Evolutionary conservation across 2,888 invertebrate genomes (phyloP), one percentile per base, ranked within the genome.

Genomic region (Ornithoptera priamus): DNA sequence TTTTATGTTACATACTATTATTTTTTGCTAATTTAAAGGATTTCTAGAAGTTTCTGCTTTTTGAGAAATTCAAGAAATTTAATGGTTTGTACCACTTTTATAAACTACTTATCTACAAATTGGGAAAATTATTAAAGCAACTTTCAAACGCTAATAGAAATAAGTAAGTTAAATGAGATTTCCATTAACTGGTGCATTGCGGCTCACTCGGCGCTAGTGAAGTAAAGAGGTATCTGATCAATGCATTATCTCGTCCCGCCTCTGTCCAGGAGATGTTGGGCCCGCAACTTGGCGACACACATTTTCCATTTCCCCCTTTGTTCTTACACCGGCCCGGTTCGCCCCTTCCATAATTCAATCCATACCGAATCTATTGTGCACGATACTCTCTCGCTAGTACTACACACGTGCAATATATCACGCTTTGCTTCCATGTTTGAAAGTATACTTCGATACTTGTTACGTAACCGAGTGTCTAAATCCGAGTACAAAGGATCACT

Each of bases 241-340:
- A 89, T 92, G 89, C 89, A 91, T 92, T 92, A 92, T 80, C 85
- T 84, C 77, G 78, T 75, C 77, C 70, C 80, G 81, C 80, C 85
- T 84, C 81, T 85, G 88, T 84, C 88, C 90, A 89, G 84, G 83
- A 85, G 84, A 83, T 86, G 86, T 88, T 85, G 85, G 87, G 80
- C 83, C 77, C 84, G 80, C 83, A 87, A 90, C 84, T 90, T 90
- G 86, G 87, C 85, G 85, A 92, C 92, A 91, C 86, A 90, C 87
- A 92, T 92, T 92, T 91, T 90, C 92, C 90, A 92, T 92, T 92
- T 87, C 87, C 88, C 85, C 81, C 63, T 83, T 83, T 82, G 85
- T 84, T 84, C 82, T 85, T 79, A 80, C 82, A 80, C 77, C 84
- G 85, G 83, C 86, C 83, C 85, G 86, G 85, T 86, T 88, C 83